Base-by-base conservation (phyloP, 2,113 vertebrate species). In the Sminthopsis crassicaudata region DNA sequence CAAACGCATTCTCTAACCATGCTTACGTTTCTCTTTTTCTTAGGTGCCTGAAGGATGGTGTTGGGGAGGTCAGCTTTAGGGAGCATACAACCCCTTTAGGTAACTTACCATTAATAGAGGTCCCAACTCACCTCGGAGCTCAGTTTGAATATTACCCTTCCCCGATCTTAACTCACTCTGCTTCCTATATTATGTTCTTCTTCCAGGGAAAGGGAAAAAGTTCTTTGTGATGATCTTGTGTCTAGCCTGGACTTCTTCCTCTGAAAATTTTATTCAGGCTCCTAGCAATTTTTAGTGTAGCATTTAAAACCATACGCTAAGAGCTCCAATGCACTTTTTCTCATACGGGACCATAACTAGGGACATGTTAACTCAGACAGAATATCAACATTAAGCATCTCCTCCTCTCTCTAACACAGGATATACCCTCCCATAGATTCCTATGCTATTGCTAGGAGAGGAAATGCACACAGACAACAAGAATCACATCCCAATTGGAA, bases 51-150 rank as follows among this genome's bases (percentile, higher is more conserved):
- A 98, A 96, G 42, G 98, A 99, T 0, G 98, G 95, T 2, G 96
- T 2, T 16, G 99, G 99, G 95, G 98, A 99, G 0, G 99, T 99
- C 90, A 99, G 99, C 94, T 99, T 99, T 95, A 96, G 99, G 95
- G 99, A 99, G 89, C 99, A 99, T 36, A 95, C 98, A 93, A 99
- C 99, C 10, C 98, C 99, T 93, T 98, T 98, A 95, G 98, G 99
- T 99, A 97, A 97, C 92, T 90, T 90, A 23, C 57, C 90, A 0
- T 6, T 57, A 23, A 23, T 48, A 90, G 26, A n/a, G 23, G 42
- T 50, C 89, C 89, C 89, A 90, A 24, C 26, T 50, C 89, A 46
- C 26, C 25, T 30, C 89, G 26, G 23, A 8, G 89, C 7, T 14
- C 46, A 48, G 23, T 90, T 90, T 90, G 23, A 25, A 24, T 90